Percentiles rank a stretch among this genome's conserved stretches.
These are phyloP conservation scores for Syrmaticus mikado DNA, from an alignment of 2,113 vertebrate species.

Conservation along the genomic window DNA sequence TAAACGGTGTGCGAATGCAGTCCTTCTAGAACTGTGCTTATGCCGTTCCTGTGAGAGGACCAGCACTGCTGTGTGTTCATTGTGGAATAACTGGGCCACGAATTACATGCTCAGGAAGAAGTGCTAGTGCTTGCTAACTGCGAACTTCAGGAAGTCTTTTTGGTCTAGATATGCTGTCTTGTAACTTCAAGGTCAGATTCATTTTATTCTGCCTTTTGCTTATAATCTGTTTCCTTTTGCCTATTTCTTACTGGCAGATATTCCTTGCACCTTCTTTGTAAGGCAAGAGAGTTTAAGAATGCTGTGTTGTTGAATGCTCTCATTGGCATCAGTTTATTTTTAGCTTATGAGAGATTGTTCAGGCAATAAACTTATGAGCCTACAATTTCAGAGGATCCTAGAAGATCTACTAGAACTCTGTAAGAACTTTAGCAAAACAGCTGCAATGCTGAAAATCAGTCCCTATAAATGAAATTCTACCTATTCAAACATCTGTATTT, in stretches of 20 bases:
- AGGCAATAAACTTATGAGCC: background rate
- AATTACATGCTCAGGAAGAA: background rate
- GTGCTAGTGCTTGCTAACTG: background rate
- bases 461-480: background rate
- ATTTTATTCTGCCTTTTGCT: background rate
- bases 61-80: background rate
- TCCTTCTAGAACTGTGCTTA: background rate
- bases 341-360: background rate
- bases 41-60: rapidly evolving
- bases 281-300: background rate
- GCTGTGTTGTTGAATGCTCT: background rate
- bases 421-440: background rate
- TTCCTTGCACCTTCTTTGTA: background rate
- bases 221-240: background rate
- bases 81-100: rapidly evolving
- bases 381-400: background rate
- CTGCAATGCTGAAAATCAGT: background rate
- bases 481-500: background rate
- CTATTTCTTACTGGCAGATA: background rate
- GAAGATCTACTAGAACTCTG: background rate
- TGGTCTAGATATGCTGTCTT: background rate
- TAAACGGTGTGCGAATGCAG: rapidly evolving
- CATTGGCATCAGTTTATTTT: background rate
- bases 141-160: background rate
- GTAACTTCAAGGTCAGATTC: background rate